Evolutionary conservation across 2,113 vertebrate genomes (phyloP).

Genomic region (Salvator merianae): DNA sequence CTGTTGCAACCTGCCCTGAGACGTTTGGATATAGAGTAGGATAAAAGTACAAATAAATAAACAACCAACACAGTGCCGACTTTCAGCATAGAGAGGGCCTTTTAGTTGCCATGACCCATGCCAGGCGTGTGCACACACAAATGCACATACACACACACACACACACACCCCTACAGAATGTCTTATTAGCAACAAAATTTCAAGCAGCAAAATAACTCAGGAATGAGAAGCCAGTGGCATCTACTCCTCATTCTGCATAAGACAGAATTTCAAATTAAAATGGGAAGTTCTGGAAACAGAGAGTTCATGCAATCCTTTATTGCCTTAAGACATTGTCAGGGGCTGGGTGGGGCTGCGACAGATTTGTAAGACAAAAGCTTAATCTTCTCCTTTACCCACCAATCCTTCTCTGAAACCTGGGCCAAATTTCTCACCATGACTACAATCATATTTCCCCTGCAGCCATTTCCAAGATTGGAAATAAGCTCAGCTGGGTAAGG

Average conservation of each 20-base stretch:
- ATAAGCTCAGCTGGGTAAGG: rapidly evolving
- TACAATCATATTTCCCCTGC: background rate
- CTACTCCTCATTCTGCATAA: constrained; percentile 4
- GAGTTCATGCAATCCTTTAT: background rate
- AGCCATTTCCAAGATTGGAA: background rate
- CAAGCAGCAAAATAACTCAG: background rate
- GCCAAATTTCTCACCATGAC: background rate
- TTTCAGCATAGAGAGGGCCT: no score
- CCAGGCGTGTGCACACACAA: no score
- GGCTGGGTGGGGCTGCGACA: background rate
- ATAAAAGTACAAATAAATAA: no score
- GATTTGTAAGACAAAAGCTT: background rate
- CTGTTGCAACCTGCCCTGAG: no score
- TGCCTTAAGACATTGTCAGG: background rate
- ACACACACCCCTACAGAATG: no score
- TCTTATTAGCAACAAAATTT: no score
- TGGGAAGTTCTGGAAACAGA: no score
- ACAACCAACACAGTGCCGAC: no score
- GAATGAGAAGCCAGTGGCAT: constrained; percentile 43
- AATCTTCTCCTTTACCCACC: background rate
- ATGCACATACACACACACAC: no score
- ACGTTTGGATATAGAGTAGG: no score
- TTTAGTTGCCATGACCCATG: no score
- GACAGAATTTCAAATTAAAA: background rate
- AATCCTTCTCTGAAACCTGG: rapidly evolving